Percentiles rank a stretch among this genome's conserved stretches.
Evolutionary conservation across 2,113 vertebrate genomes (phyloP).

Genomic region (Arothron firmamentum): DNA sequence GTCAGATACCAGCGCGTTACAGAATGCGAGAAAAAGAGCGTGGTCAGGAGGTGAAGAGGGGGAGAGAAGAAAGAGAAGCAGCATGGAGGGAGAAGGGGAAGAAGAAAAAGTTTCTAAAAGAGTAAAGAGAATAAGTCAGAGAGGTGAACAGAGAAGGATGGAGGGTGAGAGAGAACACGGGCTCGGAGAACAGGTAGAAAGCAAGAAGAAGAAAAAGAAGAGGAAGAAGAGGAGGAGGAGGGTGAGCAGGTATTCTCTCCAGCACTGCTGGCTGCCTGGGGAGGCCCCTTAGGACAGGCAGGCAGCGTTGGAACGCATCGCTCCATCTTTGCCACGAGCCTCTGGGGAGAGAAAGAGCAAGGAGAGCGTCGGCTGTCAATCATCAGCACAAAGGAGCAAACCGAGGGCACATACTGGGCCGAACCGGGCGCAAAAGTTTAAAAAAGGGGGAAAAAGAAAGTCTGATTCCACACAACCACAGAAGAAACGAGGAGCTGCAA

Average conservation of each 20-base stretch:
- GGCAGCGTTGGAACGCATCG: neutral
- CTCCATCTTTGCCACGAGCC: conserved; percentile 5
- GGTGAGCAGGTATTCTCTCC: neutral
- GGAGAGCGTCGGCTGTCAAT: conserved; percentile 23
- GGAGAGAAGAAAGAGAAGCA: neutral
- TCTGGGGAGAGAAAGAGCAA: neutral
- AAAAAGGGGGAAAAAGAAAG: too few species aligned
- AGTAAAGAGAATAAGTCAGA: conserved; percentile 7
- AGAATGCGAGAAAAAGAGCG: neutral
- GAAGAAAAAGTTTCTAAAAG: conserved; percentile 2
- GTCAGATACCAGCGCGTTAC: conserved; percentile 25
- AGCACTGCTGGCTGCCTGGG: conserved; percentile 35
- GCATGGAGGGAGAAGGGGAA: neutral
- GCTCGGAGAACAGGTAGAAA: conserved; percentile 8
- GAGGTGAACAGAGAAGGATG: neutral
- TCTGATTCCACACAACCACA: too few species aligned
- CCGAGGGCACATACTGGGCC: conserved; percentile 7
- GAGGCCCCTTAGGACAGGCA: conserved; percentile 41
- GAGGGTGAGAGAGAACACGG: neutral
- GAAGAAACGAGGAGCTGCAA: neutral
- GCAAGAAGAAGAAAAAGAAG: conserved; percentile 2
- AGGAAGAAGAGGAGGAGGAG: conserved; percentile 9
- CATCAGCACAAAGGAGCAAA: conserved; percentile 12
- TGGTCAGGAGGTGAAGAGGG: neutral
- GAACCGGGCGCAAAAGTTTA: neutral